Conservation (phyloP, 2,888 invertebrate genomes). For the Brassicogethes aeneus region DNA sequence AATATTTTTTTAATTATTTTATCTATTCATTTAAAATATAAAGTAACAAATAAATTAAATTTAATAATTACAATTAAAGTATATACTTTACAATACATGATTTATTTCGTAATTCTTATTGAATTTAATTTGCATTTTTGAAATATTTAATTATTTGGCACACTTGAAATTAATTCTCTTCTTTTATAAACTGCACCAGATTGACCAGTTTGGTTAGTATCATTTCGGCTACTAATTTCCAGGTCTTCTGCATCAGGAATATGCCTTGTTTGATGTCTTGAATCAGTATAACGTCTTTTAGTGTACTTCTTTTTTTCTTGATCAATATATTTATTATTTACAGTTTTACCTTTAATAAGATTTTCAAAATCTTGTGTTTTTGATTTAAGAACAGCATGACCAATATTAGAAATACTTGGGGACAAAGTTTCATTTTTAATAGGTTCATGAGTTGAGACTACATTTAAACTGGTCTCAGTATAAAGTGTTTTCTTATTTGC, state of each 20-base stretch:
- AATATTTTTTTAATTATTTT: too few relatives aligned
- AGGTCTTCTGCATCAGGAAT: constrained; percentile 47
- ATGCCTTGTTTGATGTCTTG: constrained; percentile 50
- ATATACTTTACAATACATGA: too few relatives aligned
- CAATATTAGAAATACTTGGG: constrained; percentile 55
- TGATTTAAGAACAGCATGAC: constrained; percentile 55
- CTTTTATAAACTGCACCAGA: constrained; percentile 62
- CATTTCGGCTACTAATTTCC: constrained; percentile 20
- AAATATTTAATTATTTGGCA: constrained; percentile 42
- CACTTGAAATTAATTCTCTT: constrained; percentile 73
- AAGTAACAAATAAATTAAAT: too few relatives aligned
- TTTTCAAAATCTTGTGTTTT: constrained; percentile 61
- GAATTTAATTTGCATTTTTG: too few relatives aligned
- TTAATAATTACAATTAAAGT: too few relatives aligned
- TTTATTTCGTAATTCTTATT: too few relatives aligned
- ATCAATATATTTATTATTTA: constrained; percentile 21
- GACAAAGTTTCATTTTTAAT: constrained; percentile 34
- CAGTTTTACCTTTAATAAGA: constrained; percentile 38
- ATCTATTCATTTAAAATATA: too few relatives aligned
- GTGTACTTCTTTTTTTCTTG: constrained; percentile 52
- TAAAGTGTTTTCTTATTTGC: constrained; percentile 16
- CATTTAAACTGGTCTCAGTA: constrained; percentile 34
- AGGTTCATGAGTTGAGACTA: constrained; percentile 11
- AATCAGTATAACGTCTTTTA: constrained; percentile 51
- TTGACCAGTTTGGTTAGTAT: constrained; percentile 19